These are phyloP conservation scores for Panagrolaimus sp. DNA, from an alignment of 1,140 invertebrate species.

Conservation along the genomic window DNA sequence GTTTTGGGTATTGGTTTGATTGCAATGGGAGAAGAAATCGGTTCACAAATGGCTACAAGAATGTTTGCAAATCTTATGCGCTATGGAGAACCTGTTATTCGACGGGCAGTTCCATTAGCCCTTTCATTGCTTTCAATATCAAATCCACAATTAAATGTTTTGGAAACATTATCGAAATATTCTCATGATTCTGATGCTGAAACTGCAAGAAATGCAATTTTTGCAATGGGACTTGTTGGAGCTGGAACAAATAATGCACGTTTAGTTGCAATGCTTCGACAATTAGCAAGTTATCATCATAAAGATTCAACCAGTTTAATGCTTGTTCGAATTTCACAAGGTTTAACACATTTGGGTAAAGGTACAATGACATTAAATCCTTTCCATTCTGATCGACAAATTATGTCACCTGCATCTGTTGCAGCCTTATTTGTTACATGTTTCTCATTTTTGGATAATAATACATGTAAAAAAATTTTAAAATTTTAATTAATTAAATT, in stretches of 20 bases:
- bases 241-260: slow-evolving; percentile 70
- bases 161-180: slow-evolving; percentile 97
- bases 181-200: slow-evolving; percentile 90
- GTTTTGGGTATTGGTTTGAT: slow-evolving; percentile 94
- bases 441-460: slow-evolving; percentile 89
- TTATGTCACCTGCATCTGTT: slow-evolving; percentile 72
- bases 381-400: slow-evolving; percentile 88
- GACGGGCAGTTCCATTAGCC: slow-evolving; percentile 88
- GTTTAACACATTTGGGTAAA: slow-evolving; percentile 93
- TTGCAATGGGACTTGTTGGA: slow-evolving; percentile 91
- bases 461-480: slow-evolving; percentile 75
- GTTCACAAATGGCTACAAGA: slow-evolving; percentile 94
- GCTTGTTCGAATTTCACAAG: slow-evolving; percentile 98
- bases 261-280: slow-evolving; percentile 89
- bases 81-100: slow-evolving; percentile 93
- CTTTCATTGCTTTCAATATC: slow-evolving; percentile 90
- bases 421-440: slow-evolving; percentile 78
- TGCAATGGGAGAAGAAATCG: slow-evolving; percentile 97
- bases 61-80: slow-evolving; percentile 89
- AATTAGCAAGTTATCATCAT: slow-evolving; percentile 90
- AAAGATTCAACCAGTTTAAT: slow-evolving; percentile 89
- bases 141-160: slow-evolving; percentile 90
- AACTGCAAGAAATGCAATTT: slow-evolving; percentile 94
- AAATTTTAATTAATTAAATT: not conserved
- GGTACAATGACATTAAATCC: slow-evolving; percentile 95